Evolutionary conservation across 2,113 vertebrate species (phyloP).

Genomic region (Ondatra zibethicus): DNA sequence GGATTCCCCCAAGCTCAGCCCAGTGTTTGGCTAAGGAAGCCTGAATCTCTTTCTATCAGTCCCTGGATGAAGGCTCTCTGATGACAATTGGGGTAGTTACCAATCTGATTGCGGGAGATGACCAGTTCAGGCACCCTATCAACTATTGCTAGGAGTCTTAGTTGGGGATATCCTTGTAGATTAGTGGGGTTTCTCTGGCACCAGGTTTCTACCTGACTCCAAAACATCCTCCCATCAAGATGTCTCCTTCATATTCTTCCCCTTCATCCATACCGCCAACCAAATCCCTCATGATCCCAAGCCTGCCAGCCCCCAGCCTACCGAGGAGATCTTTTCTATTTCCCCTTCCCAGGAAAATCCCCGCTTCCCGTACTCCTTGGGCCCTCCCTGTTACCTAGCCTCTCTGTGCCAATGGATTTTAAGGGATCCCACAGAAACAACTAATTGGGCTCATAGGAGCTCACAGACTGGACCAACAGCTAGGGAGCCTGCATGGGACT

Average conservation of each 20-base stretch:
- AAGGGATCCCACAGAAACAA: background rate
- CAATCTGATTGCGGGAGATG: background rate
- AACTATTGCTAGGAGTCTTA: background rate
- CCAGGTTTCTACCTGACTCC: background rate
- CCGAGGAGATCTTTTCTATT: background rate
- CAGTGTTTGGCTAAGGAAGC: background rate
- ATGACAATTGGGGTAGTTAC: background rate
- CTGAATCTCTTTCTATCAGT: background rate
- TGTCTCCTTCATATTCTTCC: background rate
- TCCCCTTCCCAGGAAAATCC: background rate
- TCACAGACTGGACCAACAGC: background rate
- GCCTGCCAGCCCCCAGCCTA: background rate
- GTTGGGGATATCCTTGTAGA: background rate
- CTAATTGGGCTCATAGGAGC: background rate
- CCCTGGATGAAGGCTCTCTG: background rate
- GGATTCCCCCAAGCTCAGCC: background rate
- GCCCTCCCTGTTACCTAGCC: background rate
- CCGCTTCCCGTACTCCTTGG: accelerated
- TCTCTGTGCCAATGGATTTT: background rate
- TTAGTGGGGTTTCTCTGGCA: background rate
- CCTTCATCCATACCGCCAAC: too few species aligned
- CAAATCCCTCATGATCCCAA: background rate
- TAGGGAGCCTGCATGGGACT: background rate
- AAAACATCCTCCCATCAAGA: background rate
- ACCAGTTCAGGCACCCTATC: accelerated